Conservation (phyloP, 2,888 invertebrate genomes). For the Andrena chrysosceles region DNA sequence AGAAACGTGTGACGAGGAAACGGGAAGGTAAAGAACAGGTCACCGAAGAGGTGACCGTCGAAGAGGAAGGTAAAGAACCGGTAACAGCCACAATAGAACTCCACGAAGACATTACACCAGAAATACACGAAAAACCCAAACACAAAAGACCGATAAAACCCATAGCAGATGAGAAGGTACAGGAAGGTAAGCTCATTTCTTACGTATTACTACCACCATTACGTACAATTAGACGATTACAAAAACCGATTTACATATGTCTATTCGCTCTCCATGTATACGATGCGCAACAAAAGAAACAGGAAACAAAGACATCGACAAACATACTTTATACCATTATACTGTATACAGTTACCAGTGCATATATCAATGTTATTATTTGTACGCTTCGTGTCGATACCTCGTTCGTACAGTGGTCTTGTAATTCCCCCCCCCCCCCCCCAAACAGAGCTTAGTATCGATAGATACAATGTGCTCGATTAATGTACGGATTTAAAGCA, state of each 20-base stretch:
- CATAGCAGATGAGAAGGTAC: slow-evolving; percentile 75
- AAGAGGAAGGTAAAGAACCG: slow-evolving; percentile 85
- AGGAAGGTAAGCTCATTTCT: slow-evolving; percentile 77
- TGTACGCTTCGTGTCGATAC: slow-evolving; percentile 38
- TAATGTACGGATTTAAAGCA: slow-evolving; percentile 44
- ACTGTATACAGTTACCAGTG: slow-evolving; percentile 32
- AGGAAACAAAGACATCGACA: slow-evolving; percentile 69
- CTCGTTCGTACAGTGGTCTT: slow-evolving; percentile 35
- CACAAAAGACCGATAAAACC: slow-evolving; percentile 78
- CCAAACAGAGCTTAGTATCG: slow-evolving; percentile 26
- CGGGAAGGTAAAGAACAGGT: slow-evolving; percentile 85
- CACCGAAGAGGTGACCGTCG: slow-evolving; percentile 84
- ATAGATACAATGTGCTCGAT: slow-evolving; percentile 19
- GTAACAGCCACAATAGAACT: slow-evolving; percentile 80
- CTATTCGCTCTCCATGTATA: slow-evolving; percentile 33
- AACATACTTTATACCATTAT: slow-evolving; percentile 40
- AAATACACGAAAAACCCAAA: slow-evolving; percentile 79
- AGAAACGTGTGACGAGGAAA: slow-evolving; percentile 78
- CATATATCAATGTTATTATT: slow-evolving; percentile 32
- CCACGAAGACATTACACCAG: slow-evolving; percentile 77
- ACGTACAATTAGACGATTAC: slow-evolving; percentile 47
- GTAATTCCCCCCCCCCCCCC: not conserved
- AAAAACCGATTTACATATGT: slow-evolving; percentile 24
- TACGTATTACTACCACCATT: slow-evolving; percentile 61
- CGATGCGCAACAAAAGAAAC: slow-evolving; percentile 51